Conservation (phyloP, 1,140 invertebrate genomes). For the Caenorhabditis inopinata region DNA sequence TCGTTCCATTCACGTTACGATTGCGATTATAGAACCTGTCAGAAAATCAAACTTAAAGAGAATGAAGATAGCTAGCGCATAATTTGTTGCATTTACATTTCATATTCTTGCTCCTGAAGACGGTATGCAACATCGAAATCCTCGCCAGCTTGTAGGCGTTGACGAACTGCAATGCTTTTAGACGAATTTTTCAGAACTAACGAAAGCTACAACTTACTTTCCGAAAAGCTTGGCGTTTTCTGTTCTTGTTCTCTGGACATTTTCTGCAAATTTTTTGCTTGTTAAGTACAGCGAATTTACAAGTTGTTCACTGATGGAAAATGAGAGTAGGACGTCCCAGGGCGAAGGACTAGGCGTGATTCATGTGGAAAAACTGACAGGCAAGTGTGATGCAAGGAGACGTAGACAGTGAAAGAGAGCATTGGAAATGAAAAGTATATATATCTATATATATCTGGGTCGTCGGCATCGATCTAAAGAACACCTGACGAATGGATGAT, state of each 20-base stretch:
- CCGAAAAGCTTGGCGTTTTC: neutral
- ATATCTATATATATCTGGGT: constrained; percentile 5
- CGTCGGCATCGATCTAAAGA: neutral
- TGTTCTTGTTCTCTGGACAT: constrained; percentile 15
- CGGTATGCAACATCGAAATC: constrained; percentile 24
- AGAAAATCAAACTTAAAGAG: constrained; percentile 13
- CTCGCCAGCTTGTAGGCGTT: neutral
- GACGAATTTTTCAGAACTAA: neutral
- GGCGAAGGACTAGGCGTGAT: neutral
- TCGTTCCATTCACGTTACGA: constrained; percentile 29
- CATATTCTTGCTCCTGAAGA: constrained; percentile 5
- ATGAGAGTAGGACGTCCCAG: neutral
- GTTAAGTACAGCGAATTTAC: too few relatives aligned
- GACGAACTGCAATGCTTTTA: neutral
- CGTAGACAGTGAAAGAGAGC: neutral
- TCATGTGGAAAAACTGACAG: neutral
- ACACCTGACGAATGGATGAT: neutral
- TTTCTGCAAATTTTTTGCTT: too few relatives aligned
- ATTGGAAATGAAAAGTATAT: too few relatives aligned
- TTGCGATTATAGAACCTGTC: constrained; percentile 21
- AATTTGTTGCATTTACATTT: neutral
- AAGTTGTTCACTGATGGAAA: too few relatives aligned
- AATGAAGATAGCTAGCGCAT: neutral
- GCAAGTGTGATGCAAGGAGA: neutral
- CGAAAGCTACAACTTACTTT: neutral